These are phyloP conservation scores for Drosophila parthenogenetica DNA, from an alignment of 2,888 invertebrate genomes.

Conservation along the genomic window DNA sequence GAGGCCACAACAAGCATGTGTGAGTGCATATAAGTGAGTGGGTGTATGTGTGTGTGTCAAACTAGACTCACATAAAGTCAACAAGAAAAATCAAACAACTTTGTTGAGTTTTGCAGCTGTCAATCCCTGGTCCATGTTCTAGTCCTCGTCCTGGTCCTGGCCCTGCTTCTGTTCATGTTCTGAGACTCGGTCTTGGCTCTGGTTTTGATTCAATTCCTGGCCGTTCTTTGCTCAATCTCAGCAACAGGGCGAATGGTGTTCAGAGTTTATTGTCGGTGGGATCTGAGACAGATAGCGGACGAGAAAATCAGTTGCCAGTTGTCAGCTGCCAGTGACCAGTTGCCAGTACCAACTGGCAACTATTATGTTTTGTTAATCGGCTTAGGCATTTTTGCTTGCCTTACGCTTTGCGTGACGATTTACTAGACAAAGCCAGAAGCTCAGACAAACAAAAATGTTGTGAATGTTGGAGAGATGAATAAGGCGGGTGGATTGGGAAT, in stretches of 20 bases:
- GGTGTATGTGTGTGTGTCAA: conserved; percentile 36
- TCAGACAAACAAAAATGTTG: conserved; percentile 64
- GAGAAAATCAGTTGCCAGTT: conserved; percentile 40
- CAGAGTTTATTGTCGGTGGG: conserved; percentile 66
- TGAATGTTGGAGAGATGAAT: not conserved
- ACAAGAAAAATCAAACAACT: conserved; percentile 78
- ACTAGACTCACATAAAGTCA: conserved; percentile 55
- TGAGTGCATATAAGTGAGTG: conserved; percentile 13
- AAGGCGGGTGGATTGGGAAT: not conserved
- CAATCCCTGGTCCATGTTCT: conserved; percentile 12
- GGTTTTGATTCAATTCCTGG: conserved; percentile 12
- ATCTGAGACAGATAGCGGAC: conserved; percentile 5
- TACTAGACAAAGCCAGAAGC: conserved; percentile 69
- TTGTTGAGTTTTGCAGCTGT: conserved; percentile 51
- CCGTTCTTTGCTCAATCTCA: conserved; percentile 21
- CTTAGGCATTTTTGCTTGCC: conserved; percentile 65
- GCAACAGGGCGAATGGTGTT: conserved; percentile 12
- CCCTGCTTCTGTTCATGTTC: conserved; percentile 9
- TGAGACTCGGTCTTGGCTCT: conserved; percentile 1
- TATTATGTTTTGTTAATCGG: conserved; percentile 79
- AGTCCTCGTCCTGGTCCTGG: conserved; percentile 4
- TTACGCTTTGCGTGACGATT: conserved; percentile 60
- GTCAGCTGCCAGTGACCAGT: conserved; percentile 19
- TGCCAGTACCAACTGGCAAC: conserved; percentile 38
- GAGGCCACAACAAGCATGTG: conserved; percentile 10